These are phyloP conservation scores for Hephaestus fuliginosus DNA, from an alignment of 2,797 vertebrate genomes.

Conservation along the genomic window DNA sequence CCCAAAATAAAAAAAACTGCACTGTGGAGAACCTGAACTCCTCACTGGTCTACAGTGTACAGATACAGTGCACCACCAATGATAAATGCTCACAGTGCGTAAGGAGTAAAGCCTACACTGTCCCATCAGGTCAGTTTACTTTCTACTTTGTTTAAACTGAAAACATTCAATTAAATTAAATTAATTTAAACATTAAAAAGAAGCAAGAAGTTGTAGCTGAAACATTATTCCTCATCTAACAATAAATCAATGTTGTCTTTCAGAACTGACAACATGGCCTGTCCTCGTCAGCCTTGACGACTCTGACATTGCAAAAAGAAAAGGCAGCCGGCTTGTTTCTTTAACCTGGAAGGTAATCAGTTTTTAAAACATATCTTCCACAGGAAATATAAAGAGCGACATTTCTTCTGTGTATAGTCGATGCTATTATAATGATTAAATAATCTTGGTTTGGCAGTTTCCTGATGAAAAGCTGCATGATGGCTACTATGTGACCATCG, in stretches of 20 bases:
- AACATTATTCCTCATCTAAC: too few relatives aligned
- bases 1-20: neutral
- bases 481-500: constrained; percentile 76
- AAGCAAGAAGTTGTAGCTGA: too few relatives aligned
- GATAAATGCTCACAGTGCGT: constrained; percentile 65
- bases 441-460: constrained; percentile 71
- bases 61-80: constrained; percentile 73
- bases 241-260: constrained; percentile 27
- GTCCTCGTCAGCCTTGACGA: constrained; percentile 63
- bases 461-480: constrained; percentile 53
- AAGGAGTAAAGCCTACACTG: constrained; percentile 62
- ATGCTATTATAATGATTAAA: constrained; percentile 3
- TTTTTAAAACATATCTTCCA: neutral
- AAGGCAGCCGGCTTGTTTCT: constrained; percentile 77
- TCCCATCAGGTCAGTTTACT: constrained; percentile 76
- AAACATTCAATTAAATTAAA: neutral
- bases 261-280: constrained; percentile 84
- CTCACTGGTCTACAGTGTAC: constrained; percentile 68
- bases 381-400: neutral
- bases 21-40: constrained; percentile 58
- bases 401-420: neutral
- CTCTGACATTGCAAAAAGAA: constrained; percentile 24
- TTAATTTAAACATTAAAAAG: too few relatives aligned
- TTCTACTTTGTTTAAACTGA: neutral
- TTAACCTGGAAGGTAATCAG: constrained; percentile 87